Conservation (phyloP, 64 coral and sea anemone genomes). For the Pocillopora verrucosa region DNA sequence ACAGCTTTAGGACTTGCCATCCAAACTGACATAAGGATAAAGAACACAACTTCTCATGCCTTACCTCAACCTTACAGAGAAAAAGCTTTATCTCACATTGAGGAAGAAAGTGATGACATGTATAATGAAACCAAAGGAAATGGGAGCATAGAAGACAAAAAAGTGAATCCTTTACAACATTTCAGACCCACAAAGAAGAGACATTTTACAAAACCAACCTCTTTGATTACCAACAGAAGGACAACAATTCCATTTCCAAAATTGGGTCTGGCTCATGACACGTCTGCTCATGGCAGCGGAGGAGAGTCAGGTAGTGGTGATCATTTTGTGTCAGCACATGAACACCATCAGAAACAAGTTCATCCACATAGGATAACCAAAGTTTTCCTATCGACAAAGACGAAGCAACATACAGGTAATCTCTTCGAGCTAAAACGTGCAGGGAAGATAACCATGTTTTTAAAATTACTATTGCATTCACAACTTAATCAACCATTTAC, state of each 20-base stretch:
- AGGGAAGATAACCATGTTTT: background rate
- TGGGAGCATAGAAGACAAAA: background rate
- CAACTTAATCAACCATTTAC: background rate
- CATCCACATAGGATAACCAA: background rate
- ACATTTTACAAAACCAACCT: background rate
- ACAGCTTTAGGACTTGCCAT: background rate
- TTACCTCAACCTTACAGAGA: background rate
- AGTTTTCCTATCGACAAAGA: background rate
- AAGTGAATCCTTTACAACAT: background rate
- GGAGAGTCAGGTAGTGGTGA: slow-evolving; percentile 18
- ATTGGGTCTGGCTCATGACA: background rate
- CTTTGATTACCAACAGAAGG: background rate
- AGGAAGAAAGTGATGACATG: slow-evolving; percentile 1
- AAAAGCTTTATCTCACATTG: background rate
- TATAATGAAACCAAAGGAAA: background rate
- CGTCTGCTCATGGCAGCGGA: background rate
- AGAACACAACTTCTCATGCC: background rate
- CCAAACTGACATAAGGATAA: background rate
- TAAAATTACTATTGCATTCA: background rate
- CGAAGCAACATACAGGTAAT: slow-evolving; percentile 8
- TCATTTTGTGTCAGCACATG: too few relatives aligned
- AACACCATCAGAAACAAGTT: background rate
- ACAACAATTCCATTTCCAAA: background rate
- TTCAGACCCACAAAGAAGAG: background rate
- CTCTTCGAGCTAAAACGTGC: background rate